phyloP scores from a whole-genome alignment of 2,113 vertebrate genomes.

The Hippocampus zosterae region DNA sequence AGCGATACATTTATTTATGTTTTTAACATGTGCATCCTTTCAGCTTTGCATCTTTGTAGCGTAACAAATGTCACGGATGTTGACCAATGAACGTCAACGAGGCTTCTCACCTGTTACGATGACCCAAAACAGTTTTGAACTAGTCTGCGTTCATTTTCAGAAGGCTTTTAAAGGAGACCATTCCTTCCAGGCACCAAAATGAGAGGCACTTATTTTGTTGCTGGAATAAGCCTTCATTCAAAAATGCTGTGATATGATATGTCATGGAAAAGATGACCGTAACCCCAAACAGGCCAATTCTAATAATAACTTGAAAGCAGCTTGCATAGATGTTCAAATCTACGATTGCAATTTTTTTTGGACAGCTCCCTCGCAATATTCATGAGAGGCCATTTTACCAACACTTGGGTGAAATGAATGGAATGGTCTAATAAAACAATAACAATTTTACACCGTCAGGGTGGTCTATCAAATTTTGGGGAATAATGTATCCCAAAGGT shows the following conservation, averaged over 20 bases:
- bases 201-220: not conserved
- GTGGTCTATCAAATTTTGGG: not conserved
- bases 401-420: slow-evolving; percentile 1
- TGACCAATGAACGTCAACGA: not conserved
- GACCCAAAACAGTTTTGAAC: not conserved
- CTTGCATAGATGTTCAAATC: slow-evolving; percentile 47
- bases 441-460: not conserved
- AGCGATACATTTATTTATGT: not conserved
- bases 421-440: not conserved
- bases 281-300: not conserved
- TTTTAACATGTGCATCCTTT: slow-evolving; percentile 2
- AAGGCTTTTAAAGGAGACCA: not conserved
- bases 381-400: not conserved
- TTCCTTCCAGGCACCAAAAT: not conserved
- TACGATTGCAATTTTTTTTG: slow-evolving; percentile 5
- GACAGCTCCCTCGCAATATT: slow-evolving; percentile 3
- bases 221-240: slow-evolving; percentile 15
- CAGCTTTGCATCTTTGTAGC: not conserved
- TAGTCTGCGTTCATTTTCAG: not conserved
- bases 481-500: not conserved
- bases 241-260: slow-evolving; percentile 7
- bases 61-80: not conserved
- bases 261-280: not conserved
- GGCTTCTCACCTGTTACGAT: not conserved
- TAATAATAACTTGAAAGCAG: not conserved